Evolutionary conservation across 1,140 invertebrate genomes (phyloP), one percentile per base, ranked within the genome.

Genomic region (Drosophila grimshawi): DNA sequence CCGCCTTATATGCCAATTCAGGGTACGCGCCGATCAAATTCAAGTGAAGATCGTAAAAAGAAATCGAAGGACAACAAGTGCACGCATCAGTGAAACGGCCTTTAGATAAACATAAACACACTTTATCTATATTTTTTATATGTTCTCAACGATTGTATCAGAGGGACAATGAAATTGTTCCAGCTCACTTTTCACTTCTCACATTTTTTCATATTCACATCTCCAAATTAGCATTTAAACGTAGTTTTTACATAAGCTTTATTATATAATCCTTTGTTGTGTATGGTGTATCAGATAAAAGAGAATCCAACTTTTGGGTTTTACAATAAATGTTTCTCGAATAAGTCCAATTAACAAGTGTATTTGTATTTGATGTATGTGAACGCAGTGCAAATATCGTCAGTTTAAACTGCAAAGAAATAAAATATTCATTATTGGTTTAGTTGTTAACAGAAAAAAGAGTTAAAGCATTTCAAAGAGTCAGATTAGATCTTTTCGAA

Each of bases 1-100:
- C 95, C 95, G 3, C 95, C 95, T 71, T 96, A 96, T 78, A 96
- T 96, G 96, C 96, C 96, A 51, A 96, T 97, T 78, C 96, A 96
- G 92, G 96, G 96, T 49, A 96, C 96, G 80, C 93, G 95, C 64
- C 93, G 96, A 78, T 92, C 91, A 55, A 95, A 93, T 71, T 92
- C 93, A 46, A 93, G 93, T 76, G 90, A 93, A 63, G 93, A 94
- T 82, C 91, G 91, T 80, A 94, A 94, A 70, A 94, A 94, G 77
- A 93, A 93, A 71, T 93, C 93, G 65, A 94, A 93, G 78, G 92
- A 92, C 76, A 91, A 76, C 79, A 92, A 92, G 66, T 92, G 92
- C 70, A 92, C 92, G 53, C 92, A 92, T 85, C 92, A 92, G 74
- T 92, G 73, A 92, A 66, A 43, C 63, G 0, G 37, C 27, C 7